A percentile compares a stretch with the other conserved stretches of the same genome.
Conservation (phyloP, 64 coral and sea anemone genomes). For the Stichodactyla mertensii region DNA sequence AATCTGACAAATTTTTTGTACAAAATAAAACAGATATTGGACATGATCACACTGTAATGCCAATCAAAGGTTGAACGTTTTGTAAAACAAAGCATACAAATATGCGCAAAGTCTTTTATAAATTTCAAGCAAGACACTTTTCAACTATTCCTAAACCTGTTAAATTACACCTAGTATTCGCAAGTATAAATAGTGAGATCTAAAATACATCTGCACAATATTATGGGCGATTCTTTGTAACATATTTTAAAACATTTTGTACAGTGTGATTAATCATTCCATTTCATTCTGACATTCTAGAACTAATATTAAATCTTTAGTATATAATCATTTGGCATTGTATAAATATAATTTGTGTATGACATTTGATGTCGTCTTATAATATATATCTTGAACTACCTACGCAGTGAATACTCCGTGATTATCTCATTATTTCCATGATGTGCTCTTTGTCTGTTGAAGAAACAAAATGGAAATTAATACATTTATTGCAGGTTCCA, state of each 20-base stretch:
- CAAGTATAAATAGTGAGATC: background rate
- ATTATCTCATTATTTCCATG: background rate
- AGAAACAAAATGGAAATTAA: background rate
- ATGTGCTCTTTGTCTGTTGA: constrained; percentile 3
- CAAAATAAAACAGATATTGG: too few relatives aligned
- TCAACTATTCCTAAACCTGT: too few relatives aligned
- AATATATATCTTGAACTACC: background rate
- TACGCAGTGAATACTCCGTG: background rate
- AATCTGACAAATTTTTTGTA: too few relatives aligned
- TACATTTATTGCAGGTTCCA: background rate
- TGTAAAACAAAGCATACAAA: too few relatives aligned
- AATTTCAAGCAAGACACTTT: too few relatives aligned
- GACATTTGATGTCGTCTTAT: background rate
- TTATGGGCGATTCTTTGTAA: background rate
- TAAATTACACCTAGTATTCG: too few relatives aligned
- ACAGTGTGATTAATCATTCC: background rate
- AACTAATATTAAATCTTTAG: background rate
- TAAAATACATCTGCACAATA: background rate
- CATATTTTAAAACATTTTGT: background rate
- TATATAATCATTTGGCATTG: background rate
- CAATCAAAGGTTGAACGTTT: too few relatives aligned
- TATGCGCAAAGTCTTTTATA: too few relatives aligned
- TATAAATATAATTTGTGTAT: constrained; percentile 8
- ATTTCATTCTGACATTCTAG: background rate
- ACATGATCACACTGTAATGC: too few relatives aligned